A percentile compares a stretch with the other conserved stretches of the same genome.
phyloP scores from a whole-genome alignment of 2,797 vertebrate genomes.

The Peromyscus aztecus region DNA sequence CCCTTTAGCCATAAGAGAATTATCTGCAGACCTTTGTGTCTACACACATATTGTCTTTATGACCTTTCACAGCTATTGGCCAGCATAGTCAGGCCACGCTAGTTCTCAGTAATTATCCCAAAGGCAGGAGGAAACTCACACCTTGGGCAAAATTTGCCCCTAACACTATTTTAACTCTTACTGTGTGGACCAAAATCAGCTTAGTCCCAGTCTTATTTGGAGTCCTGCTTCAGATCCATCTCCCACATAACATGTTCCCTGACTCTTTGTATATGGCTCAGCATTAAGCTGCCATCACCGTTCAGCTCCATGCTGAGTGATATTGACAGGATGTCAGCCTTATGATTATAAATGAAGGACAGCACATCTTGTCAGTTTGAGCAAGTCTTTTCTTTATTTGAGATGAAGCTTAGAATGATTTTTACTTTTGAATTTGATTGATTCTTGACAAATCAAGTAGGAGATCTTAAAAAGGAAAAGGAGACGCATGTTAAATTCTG shows the following conservation, averaged over 20 bases:
- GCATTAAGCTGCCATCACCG: not conserved
- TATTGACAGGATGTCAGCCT: constrained; percentile 67
- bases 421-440: constrained; percentile 33
- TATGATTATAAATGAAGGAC: constrained; percentile 52
- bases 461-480: constrained; percentile 61
- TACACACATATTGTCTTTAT: not conserved
- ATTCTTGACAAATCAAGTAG: constrained; percentile 56
- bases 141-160: not conserved
- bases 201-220: not conserved
- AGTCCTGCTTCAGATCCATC: not conserved
- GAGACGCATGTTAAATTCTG: not conserved
- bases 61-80: not conserved
- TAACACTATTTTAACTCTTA: not conserved
- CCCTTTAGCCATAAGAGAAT: not conserved
- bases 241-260: not conserved
- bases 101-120: not conserved
- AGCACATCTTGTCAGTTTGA: constrained; percentile 38
- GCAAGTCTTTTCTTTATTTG: constrained; percentile 65
- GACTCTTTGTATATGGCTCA: not conserved
- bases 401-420: constrained; percentile 55
- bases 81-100: not conserved
- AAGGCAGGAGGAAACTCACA: constrained; percentile 9
- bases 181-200: not conserved
- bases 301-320: constrained; percentile 35
- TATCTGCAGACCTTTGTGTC: not conserved